Base-by-base conservation (phyloP, 2,888 invertebrate genomes). In the Chrysolina americana region DNA sequence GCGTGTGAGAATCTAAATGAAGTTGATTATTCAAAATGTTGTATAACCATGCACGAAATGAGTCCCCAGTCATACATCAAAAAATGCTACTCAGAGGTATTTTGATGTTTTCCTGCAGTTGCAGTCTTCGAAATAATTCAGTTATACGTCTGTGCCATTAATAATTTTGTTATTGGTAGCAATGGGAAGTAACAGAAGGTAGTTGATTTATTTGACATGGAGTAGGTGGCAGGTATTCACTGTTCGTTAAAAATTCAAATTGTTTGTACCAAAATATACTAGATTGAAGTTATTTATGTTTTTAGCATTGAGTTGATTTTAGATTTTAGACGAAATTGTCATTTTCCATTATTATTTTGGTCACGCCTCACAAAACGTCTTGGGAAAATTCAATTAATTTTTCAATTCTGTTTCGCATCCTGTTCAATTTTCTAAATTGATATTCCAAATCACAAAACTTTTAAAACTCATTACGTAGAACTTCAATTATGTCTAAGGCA, bases 1-100 rank as follows among this genome's bases (percentile, higher is more conserved):
- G 59, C 59, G 59, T 59, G 59, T 15, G 28, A 28, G 28, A 59
- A 59, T 59, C 36, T 36, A 15, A 59, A 53, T 21, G 53, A 21
- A 53, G 9, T 21, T 11, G 23, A 28, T 36, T 59, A 59, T 28
- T 56, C 23, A 36, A 59, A n/a, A 59, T 28, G n/a, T 28, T 36
- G 28, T 59, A n/a, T n/a, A n/a, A 36, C 15, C 59, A 59, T n/a
- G n/a, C 59, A 59, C 36, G 59, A 59, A 59, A 23, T 17, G 36
- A 28, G 36, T 47, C 47, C 47, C 47, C 15, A 47, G 36, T 6
- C 36, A 36, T 36, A 8, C 36, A 36, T 8, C 8, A 48, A 17
- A 10, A n/a, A 48, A 48, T 2, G 8, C 8, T 48, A 17, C 48
- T 48, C 48, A 48, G 17, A 48, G 5, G 9, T 17, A 17, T 17